phyloP scores from a whole-genome alignment of 2,113 vertebrate genomes.

The Gobiocypris rarus region DNA sequence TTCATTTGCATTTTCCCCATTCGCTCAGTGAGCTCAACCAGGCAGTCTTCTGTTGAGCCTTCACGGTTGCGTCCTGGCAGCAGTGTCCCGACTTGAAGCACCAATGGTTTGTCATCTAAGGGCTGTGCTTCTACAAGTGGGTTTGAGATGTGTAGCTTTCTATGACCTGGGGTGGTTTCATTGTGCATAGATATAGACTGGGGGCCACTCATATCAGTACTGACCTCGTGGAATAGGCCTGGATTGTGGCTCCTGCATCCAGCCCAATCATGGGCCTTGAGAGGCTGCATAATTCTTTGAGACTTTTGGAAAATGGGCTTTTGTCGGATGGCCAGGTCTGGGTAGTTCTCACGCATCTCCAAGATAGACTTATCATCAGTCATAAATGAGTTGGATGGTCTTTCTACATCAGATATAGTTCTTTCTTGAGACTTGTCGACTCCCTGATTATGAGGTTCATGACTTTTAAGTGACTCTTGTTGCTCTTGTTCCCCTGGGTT shows the following conservation, averaged over 20 bases:
- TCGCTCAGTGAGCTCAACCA: slow-evolving; percentile 60
- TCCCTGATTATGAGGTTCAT: slow-evolving; percentile 27
- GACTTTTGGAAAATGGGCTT: slow-evolving; percentile 66
- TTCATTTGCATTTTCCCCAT: slow-evolving; percentile 56
- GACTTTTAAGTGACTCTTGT: slow-evolving; percentile 35
- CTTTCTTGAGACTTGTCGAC: neutral
- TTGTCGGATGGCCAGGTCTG: slow-evolving; percentile 79
- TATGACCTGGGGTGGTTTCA: slow-evolving; percentile 16
- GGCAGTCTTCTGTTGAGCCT: neutral
- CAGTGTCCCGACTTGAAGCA: neutral
- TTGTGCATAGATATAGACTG: slow-evolving; percentile 70
- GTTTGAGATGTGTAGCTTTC: slow-evolving; percentile 45
- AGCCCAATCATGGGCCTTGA: slow-evolving; percentile 11
- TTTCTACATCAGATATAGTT: slow-evolving; percentile 10
- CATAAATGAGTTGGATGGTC: neutral
- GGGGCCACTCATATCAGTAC: slow-evolving; percentile 64
- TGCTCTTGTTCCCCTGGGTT: slow-evolving; percentile 33
- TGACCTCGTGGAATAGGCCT: neutral
- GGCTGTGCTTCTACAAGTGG: slow-evolving; percentile 6
- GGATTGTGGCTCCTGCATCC: neutral
- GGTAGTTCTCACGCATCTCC: slow-evolving; percentile 76
- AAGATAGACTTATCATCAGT: slow-evolving; percentile 67
- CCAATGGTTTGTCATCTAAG: slow-evolving; percentile 22
- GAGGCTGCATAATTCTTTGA: slow-evolving; percentile 31
- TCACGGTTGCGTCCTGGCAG: neutral